Evolutionary conservation across 1,140 invertebrate species (phyloP).

Genomic region (Euura saliciscinereae): DNA sequence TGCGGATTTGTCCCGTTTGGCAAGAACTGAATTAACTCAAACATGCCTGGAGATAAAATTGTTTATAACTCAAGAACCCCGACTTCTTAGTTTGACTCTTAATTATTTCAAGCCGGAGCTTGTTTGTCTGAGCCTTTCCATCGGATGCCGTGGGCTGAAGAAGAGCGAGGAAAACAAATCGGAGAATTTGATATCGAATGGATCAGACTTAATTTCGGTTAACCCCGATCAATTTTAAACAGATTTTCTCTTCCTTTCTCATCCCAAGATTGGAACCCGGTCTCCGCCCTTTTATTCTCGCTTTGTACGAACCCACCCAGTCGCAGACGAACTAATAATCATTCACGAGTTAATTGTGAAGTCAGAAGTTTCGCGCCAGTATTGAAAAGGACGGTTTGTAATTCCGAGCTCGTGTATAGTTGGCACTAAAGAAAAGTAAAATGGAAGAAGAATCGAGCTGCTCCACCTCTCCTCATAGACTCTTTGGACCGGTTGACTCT

Average conservation of each 20-base stretch:
- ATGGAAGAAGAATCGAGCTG: neutral
- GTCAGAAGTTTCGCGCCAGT: neutral
- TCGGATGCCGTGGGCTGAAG: neutral
- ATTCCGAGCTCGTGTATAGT: constrained; percentile 28
- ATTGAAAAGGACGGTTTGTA: constrained; percentile 26
- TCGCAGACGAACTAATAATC: neutral
- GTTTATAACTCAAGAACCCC: constrained; percentile 36
- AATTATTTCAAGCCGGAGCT: constrained; percentile 34
- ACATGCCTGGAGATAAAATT: constrained; percentile 36
- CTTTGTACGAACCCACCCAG: too few species aligned
- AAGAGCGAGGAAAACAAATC: neutral
- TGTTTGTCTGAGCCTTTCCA: constrained; percentile 17
- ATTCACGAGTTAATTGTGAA: neutral
- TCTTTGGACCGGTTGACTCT: constrained; percentile 23
- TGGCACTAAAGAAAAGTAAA: neutral
- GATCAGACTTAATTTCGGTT: neutral
- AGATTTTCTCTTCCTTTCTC: neutral
- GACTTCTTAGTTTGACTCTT: constrained; percentile 31
- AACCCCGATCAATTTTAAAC: neutral
- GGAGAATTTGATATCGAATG: neutral
- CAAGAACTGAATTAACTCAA: constrained; percentile 49
- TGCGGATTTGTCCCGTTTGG: constrained; percentile 40
- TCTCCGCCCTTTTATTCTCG: too few species aligned
- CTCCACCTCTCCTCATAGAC: neutral
- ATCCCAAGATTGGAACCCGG: neutral